Evolutionary conservation across 2,888 invertebrate species (phyloP).

Genomic region (Noctua janthina): DNA sequence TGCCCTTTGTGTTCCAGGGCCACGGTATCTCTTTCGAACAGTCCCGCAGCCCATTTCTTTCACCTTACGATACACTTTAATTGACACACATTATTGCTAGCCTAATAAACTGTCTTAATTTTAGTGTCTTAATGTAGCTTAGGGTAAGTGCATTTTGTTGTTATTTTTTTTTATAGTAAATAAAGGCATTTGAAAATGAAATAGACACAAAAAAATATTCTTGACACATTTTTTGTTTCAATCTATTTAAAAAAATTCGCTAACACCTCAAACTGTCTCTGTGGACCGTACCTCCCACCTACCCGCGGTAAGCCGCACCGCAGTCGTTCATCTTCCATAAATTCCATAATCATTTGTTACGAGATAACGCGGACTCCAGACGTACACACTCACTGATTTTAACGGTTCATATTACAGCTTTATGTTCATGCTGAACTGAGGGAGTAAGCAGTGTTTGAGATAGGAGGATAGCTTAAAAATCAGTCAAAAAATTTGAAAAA

Average conservation of each 20-base stretch:
- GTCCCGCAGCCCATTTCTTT: too few relatives aligned
- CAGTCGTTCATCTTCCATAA: constrained; percentile 78
- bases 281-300: constrained; percentile 57
- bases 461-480: background rate
- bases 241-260: background rate
- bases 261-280: constrained; percentile 3
- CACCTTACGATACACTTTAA: background rate
- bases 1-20: too few relatives aligned
- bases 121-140: too few relatives aligned
- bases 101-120: too few relatives aligned
- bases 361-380: constrained; percentile 72
- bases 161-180: too few relatives aligned
- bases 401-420: constrained; percentile 59
- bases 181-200: too few relatives aligned
- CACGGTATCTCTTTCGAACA: too few relatives aligned
- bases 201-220: too few relatives aligned
- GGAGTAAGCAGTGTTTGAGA: background rate
- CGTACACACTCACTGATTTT: constrained; percentile 67
- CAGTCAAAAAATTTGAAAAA: background rate
- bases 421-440: constrained; percentile 34
- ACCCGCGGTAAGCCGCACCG: constrained; percentile 68
- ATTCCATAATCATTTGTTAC: constrained; percentile 81
- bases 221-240: background rate
- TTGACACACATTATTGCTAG: too few relatives aligned
- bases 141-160: too few relatives aligned